These are phyloP conservation scores for Solea solea DNA, from an alignment of 2,113 vertebrate genomes.

Conservation along the genomic window DNA sequence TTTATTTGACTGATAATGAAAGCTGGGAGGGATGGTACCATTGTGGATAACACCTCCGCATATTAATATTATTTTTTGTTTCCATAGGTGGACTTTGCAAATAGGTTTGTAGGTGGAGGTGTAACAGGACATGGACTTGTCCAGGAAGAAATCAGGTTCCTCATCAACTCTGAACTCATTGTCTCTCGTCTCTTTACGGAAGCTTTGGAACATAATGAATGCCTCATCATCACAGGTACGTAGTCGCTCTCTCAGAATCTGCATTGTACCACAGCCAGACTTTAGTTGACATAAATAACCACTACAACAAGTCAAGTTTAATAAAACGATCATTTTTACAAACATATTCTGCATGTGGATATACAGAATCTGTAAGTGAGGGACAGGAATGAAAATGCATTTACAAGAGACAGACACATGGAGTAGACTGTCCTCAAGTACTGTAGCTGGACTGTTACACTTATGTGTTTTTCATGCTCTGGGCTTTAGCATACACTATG, in stretches of 20 bases:
- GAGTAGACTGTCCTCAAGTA: too few relatives aligned
- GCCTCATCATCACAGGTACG: constrained; percentile 96
- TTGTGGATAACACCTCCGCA: too few relatives aligned
- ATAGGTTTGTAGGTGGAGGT: constrained; percentile 94
- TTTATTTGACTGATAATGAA: background rate
- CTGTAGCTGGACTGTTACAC: background rate
- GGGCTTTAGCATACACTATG: too few relatives aligned
- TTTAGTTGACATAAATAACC: background rate
- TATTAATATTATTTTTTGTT: constrained; percentile 10
- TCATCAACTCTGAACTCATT: constrained; percentile 97
- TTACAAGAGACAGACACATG: too few relatives aligned
- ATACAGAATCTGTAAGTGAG: too few relatives aligned
- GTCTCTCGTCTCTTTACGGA: constrained; percentile 96
- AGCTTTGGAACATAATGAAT: constrained; percentile 92
- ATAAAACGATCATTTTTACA: too few relatives aligned
- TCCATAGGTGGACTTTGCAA: constrained; percentile 97
- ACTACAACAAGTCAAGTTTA: background rate
- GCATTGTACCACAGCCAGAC: background rate
- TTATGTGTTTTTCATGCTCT: background rate
- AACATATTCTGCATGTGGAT: too few relatives aligned
- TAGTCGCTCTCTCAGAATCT: background rate
- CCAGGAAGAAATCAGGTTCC: constrained; percentile 97
- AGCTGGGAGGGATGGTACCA: too few relatives aligned
- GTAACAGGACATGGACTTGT: constrained; percentile 93
- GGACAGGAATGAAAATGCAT: too few relatives aligned